Conservation (phyloP, 1,140 invertebrate species). For the Pogonognathellus flavescens region DNA sequence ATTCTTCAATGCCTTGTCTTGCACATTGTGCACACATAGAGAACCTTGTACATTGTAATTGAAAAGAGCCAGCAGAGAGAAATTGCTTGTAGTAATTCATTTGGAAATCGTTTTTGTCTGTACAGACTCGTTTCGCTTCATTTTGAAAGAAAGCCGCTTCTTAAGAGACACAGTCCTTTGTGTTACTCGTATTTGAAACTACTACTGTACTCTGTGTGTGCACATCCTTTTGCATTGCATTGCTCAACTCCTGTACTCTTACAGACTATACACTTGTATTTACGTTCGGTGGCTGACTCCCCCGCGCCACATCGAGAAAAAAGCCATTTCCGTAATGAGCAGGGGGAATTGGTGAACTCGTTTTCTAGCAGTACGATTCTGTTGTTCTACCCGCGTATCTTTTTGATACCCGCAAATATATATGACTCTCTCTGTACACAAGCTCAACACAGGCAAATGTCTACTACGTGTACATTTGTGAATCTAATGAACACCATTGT, state of each 20-base stretch:
- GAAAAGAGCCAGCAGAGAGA: constrained; percentile 9
- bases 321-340: constrained; percentile 48
- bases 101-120: constrained; percentile 18
- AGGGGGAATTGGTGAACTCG: constrained; percentile 33
- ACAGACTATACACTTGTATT: too few species aligned
- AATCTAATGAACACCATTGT: too few species aligned
- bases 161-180: constrained; percentile 5
- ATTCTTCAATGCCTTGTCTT: background rate
- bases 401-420: too few species aligned
- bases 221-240: too few species aligned
- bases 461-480: too few species aligned
- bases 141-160: constrained; percentile 15
- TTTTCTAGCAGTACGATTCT: too few species aligned
- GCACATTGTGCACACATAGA: background rate
- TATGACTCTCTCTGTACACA: too few species aligned
- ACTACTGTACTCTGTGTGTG: too few species aligned
- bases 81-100: constrained; percentile 15
- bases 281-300: background rate
- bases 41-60: background rate
- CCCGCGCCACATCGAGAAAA: constrained; percentile 2
- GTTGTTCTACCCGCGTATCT: constrained; percentile 3
- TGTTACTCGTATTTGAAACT: too few species aligned
- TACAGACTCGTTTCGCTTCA: background rate
- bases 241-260: too few species aligned
- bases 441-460: too few species aligned